phyloP scores from a whole-genome alignment of 2,888 invertebrate species.

The Bombylius discolor region DNA sequence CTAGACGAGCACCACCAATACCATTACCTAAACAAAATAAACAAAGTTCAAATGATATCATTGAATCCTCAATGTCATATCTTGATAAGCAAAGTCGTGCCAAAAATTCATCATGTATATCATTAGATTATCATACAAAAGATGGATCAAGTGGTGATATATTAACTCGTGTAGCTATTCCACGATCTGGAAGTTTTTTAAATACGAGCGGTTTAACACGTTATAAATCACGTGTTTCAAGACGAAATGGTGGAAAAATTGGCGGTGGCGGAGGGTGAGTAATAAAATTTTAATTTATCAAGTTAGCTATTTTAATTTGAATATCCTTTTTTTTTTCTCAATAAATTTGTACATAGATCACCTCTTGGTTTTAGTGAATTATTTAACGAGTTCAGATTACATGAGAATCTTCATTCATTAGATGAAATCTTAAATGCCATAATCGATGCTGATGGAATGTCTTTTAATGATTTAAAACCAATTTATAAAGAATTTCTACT shows the following conservation, averaged over 20 bases:
- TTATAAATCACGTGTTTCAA: slow-evolving; percentile 49
- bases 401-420: slow-evolving; percentile 76
- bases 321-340: neutral
- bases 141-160: slow-evolving; percentile 60
- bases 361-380: slow-evolving; percentile 76
- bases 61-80: slow-evolving; percentile 12
- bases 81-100: slow-evolving; percentile 11
- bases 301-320: neutral
- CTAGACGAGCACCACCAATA: slow-evolving; percentile 42
- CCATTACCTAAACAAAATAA: slow-evolving; percentile 24
- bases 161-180: slow-evolving; percentile 73
- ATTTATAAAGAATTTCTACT: slow-evolving; percentile 81
- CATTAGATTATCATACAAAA: slow-evolving; percentile 10
- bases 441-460: slow-evolving; percentile 85
- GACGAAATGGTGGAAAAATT: slow-evolving; percentile 25
- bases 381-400: slow-evolving; percentile 74
- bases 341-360: slow-evolving; percentile 40
- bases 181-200: slow-evolving; percentile 72
- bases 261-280: slow-evolving; percentile 38
- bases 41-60: neutral
- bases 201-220: slow-evolving; percentile 66
- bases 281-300: slow-evolving; percentile 2
- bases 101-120: slow-evolving; percentile 1
- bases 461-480: slow-evolving; percentile 82
- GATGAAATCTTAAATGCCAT: slow-evolving; percentile 80